Conservation (phyloP, 92 coral and sea anemone genomes). For the Hydrozoanthus gracilis region DNA sequence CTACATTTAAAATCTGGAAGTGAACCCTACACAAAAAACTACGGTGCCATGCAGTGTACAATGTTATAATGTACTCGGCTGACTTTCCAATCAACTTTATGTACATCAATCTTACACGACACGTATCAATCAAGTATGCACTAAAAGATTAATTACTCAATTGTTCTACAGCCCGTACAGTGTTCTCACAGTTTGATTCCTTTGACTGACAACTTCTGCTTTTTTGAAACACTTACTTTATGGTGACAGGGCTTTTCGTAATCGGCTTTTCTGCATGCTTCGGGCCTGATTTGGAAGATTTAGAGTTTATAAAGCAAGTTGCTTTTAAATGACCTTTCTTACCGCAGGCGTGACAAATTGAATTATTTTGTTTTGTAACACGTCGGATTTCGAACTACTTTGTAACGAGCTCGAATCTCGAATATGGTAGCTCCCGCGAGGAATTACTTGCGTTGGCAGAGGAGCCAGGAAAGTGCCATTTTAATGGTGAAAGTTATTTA, state of each 20-base stretch:
- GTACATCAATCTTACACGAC: too few species aligned
- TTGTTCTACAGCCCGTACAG: too few species aligned
- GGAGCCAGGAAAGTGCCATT: too few species aligned
- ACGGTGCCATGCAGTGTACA: too few species aligned
- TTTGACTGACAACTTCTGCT: background rate
- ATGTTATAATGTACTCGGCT: background rate
- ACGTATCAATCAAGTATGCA: background rate
- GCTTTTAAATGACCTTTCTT: background rate
- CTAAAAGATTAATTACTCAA: background rate
- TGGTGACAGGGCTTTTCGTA: background rate
- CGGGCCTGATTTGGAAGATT: too few species aligned
- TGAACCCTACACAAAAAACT: background rate
- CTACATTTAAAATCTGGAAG: background rate
- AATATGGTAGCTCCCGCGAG: too few species aligned
- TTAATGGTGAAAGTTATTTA: too few species aligned
- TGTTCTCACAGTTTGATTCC: too few species aligned
- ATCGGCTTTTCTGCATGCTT: background rate
- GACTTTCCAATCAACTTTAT: background rate
- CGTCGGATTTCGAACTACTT: too few species aligned
- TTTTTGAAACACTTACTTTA: background rate
- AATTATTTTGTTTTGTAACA: background rate
- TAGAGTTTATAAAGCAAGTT: too few species aligned
- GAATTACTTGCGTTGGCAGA: too few species aligned
- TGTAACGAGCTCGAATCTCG: too few species aligned
- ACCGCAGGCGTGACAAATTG: background rate